Evolutionary conservation across 2,888 invertebrate species (phyloP).

Genomic region (Palloptera scutellata): DNA sequence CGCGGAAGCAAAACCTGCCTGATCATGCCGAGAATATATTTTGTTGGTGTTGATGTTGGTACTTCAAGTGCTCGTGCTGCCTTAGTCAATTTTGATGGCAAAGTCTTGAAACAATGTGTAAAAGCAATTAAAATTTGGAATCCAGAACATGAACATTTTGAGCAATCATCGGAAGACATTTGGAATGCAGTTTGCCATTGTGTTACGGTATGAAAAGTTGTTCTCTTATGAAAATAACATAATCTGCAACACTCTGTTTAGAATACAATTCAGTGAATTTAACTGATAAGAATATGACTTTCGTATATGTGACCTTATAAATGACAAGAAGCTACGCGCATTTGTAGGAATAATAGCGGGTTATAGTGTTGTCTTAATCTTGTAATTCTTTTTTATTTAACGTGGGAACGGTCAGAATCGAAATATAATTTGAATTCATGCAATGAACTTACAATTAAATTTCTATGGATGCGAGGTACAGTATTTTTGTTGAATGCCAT

Average conservation of each 20-base stretch:
- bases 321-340: conserved; percentile 1
- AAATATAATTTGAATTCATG: no score
- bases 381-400: no score
- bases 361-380: background rate
- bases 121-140: conserved; percentile 80
- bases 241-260: no score
- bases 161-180: conserved; percentile 90
- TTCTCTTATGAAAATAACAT: no score
- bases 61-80: conserved; percentile 90
- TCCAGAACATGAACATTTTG: conserved; percentile 79
- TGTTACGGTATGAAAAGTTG: conserved; percentile 72
- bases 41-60: conserved; percentile 92
- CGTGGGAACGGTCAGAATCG: no score
- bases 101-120: conserved; percentile 71
- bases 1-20: background rate
- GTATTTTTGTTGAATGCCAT: no score
- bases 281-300: conserved; percentile 7
- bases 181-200: conserved; percentile 75
- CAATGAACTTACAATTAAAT: no score
- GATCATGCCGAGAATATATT: conserved; percentile 64
- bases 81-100: conserved; percentile 75
- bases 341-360: conserved; percentile 6
- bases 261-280: background rate
- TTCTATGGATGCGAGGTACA: no score
- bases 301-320: background rate